Evolutionary conservation across 2,888 invertebrate species (phyloP), one percentile per base, ranked within the genome.

Genomic region (Pherbina coryleti): DNA sequence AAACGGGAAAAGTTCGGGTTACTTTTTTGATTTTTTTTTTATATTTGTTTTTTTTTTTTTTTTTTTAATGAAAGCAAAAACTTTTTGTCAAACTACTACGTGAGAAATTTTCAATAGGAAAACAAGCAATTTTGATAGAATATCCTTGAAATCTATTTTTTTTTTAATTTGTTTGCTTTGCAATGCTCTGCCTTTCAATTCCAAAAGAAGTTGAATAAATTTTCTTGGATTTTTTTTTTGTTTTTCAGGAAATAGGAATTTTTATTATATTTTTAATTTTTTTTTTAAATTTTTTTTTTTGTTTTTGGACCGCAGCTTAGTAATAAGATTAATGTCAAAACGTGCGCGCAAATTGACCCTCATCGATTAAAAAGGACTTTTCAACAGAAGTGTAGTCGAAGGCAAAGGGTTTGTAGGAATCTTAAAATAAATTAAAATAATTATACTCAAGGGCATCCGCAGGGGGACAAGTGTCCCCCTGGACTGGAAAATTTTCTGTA

Each of bases 81-180:
- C 9, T 51, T 69, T 70, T 70, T 70, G 51, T 70, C 70, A 53
- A 75, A 55, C 67, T 55, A 67, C 66, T 66, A 75, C 75, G 67
- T 75, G 75, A 75, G 55, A 73, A 70, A 44, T 66, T 67, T 67
- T 34, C 75, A 67, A 55, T 75, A 19, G 55, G 25, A 34, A 66
- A 55, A 55, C 17, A 55, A n/a, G 25, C 25, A 62, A 55, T 60
- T 60, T 73, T 73, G 62, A 73, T 73, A 62, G 62, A 73, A 73
- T 31, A 51, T 69, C 11, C 69, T 25, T 14, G 44, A 44, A 44
- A 44, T 44, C 44, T 44, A 44, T 44, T 62, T 62, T 62, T 31
- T 25, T 28, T 28, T 17, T n/a, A 53, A 60, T 44, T 62, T 44
- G 22, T 67, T 75, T 44, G 51, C 31, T 28, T 53, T 53, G 28